phyloP scores from a whole-genome alignment of 2,888 invertebrate genomes.

The Sarcophaga carnaria region DNA sequence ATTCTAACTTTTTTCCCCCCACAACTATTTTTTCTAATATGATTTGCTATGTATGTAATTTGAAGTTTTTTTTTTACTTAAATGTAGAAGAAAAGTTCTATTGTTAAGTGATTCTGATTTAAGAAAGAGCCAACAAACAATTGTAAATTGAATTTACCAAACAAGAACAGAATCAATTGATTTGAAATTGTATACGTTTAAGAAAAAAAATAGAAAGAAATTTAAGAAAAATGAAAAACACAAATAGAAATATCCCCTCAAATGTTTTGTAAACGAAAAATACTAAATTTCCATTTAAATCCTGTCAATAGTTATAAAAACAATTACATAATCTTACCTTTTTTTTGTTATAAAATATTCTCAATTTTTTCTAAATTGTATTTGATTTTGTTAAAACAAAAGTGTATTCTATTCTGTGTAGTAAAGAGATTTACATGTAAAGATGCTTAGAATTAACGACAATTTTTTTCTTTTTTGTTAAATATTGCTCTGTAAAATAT shows the following conservation, averaged over 20 bases:
- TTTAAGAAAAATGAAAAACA: neutral
- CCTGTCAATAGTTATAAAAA: neutral
- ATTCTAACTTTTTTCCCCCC: conserved; percentile 59
- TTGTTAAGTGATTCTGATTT: neutral
- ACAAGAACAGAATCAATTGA: neutral
- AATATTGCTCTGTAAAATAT: conserved; percentile 34
- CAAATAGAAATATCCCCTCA: conserved; percentile 28
- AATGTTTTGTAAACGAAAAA: conserved; percentile 35
- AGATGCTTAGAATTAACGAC: neutral
- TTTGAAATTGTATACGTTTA: neutral
- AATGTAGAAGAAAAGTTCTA: neutral
- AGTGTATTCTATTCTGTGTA: neutral
- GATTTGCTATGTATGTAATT: conserved; percentile 1
- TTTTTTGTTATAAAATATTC: conserved; percentile 27
- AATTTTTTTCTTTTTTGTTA: neutral
- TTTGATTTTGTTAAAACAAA: neutral
- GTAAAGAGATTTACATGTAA: neutral
- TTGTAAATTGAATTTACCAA: neutral
- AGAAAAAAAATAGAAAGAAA: neutral
- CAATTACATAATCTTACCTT: neutral
- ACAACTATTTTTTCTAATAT: conserved; percentile 43
- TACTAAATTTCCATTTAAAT: conserved; percentile 14
- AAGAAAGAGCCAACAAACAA: too few species aligned
- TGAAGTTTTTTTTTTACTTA: too few species aligned
- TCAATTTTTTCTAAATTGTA: neutral